Conservation (phyloP, 92 coral and sea anemone species). For the Galaxea fascicularis region DNA sequence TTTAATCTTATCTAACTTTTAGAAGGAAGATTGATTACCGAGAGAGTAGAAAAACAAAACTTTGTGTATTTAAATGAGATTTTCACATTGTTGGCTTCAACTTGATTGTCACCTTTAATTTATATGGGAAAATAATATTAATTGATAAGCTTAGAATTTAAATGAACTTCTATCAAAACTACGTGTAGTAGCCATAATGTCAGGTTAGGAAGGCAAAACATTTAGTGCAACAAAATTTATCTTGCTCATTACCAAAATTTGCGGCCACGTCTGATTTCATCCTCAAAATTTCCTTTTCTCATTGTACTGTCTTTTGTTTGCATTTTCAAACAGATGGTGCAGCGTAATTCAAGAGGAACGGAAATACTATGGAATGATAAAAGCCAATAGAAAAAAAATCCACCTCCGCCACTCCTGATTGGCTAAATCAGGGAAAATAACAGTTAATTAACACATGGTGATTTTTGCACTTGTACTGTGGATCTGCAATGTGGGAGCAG, state of each 20-base stretch:
- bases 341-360: neutral
- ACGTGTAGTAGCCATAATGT: no score
- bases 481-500: constrained; percentile 21
- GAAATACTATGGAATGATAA: constrained; percentile 6
- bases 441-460: constrained; percentile 5
- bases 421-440: constrained; percentile 6
- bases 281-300: neutral
- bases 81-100: neutral
- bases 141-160: no score
- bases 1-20: neutral
- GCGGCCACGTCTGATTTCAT: no score
- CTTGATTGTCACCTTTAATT: neutral
- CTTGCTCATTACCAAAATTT: no score
- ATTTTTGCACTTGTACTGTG: neutral
- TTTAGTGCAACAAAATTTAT: neutral
- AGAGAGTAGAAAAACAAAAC: neutral
- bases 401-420: constrained; percentile 9
- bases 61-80: no score
- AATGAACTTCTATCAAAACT: no score
- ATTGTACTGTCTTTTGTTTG: constrained; percentile 3
- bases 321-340: neutral
- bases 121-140: neutral
- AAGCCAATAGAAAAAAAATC: neutral
- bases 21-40: neutral
- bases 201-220: no score